Percentiles rank a stretch among this genome's conserved stretches.
Evolutionary conservation across 2,797 vertebrate genomes (phyloP).

Genomic region (Calcarius lapponicus): DNA sequence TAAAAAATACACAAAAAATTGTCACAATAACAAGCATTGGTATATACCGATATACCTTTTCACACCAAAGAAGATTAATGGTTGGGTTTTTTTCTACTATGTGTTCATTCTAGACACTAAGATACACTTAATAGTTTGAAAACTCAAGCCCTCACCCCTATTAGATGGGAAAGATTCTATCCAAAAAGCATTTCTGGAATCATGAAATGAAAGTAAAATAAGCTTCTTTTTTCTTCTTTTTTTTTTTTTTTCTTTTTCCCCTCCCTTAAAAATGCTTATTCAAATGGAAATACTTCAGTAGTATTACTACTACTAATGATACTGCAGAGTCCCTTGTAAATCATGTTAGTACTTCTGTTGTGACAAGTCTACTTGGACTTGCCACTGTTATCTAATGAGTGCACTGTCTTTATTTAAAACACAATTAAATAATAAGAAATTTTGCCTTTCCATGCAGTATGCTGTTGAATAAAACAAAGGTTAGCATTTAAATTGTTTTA

Average conservation of each 20-base stretch:
- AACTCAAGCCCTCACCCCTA: background rate
- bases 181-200: background rate
- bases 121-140: background rate
- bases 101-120: background rate
- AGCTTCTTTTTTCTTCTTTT: too few species aligned
- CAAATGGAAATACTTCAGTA: background rate
- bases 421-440: background rate
- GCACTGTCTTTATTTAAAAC: background rate
- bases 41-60: background rate
- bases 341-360: background rate
- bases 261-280: background rate
- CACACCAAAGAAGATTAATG: background rate
- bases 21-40: background rate
- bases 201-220: background rate
- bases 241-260: too few species aligned
- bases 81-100: fast-evolving
- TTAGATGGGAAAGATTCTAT: background rate
- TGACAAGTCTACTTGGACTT: background rate
- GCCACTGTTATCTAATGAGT: background rate
- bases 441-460: background rate
- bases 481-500: background rate
- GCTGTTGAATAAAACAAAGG: background rate
- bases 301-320: background rate
- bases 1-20: background rate
- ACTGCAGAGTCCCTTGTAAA: background rate